Conservation (phyloP, 2,113 vertebrate species). For the Colistium nudipinnis region DNA sequence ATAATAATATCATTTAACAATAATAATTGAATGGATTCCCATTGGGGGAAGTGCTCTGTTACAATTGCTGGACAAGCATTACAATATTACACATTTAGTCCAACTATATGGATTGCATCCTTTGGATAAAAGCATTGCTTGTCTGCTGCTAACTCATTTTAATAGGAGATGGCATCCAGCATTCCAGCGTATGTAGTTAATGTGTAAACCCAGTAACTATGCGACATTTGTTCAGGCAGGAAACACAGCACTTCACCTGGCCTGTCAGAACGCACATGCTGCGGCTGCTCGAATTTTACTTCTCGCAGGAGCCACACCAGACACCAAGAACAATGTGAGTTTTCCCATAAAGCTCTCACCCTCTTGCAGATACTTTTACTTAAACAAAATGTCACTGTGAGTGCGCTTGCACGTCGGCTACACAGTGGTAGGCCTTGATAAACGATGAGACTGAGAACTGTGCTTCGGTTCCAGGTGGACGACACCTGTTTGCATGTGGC, state of each 20-base stretch:
- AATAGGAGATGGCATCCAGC: not conserved
- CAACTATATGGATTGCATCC: too few relatives aligned
- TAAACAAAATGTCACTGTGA: not conserved
- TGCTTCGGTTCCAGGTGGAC: constrained; percentile 84
- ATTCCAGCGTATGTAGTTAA: not conserved
- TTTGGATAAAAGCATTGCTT: too few relatives aligned
- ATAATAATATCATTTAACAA: not conserved
- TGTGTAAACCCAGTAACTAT: not conserved
- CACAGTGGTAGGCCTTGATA: not conserved
- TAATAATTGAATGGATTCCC: not conserved
- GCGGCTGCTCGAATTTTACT: constrained; percentile 87
- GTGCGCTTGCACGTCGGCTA: not conserved
- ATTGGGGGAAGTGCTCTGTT: not conserved
- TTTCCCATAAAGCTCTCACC: not conserved
- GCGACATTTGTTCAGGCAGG: constrained; percentile 82
- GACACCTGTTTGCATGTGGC: constrained; percentile 92
- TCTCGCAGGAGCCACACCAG: constrained; percentile 86
- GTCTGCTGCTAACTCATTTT: not conserved
- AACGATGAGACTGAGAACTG: not conserved
- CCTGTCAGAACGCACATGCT: constrained; percentile 91
- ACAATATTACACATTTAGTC: not conserved
- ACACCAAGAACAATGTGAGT: constrained; percentile 91
- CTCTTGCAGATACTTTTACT: not conserved
- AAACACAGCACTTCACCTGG: constrained; percentile 91
- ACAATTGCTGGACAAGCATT: not conserved